These are phyloP conservation scores for Formica exsecta DNA, from an alignment of 1,140 invertebrate species.

Conservation along the genomic window DNA sequence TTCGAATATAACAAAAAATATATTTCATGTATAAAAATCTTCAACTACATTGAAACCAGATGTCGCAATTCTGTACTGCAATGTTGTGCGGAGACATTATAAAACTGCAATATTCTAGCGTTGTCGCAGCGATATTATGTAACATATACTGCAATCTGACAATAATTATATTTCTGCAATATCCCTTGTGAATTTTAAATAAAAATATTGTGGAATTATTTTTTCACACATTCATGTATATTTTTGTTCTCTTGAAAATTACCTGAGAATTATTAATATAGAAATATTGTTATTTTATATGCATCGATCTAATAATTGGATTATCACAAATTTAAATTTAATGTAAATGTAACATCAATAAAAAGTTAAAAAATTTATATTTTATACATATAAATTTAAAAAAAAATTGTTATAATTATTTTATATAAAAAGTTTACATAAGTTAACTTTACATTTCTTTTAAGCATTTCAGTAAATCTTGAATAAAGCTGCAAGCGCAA, in stretches of 20 bases:
- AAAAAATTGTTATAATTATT: slow-evolving; percentile 12
- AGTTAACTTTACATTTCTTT: background rate
- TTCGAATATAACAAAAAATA: background rate
- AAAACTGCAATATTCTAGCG: background rate
- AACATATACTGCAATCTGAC: background rate
- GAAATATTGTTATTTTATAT: background rate
- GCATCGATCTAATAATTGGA: background rate
- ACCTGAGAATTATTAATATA: background rate
- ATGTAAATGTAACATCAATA: background rate
- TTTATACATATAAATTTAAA: background rate
- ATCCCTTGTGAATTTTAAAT: background rate
- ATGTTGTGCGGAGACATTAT: background rate
- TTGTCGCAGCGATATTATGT: background rate
- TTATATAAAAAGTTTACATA: background rate
- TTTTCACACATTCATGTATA: background rate
- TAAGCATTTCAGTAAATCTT: slow-evolving; percentile 18
- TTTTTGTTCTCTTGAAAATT: background rate
- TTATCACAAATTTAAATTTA: slow-evolving; percentile 20
- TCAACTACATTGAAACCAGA: background rate
- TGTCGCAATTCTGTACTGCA: background rate
- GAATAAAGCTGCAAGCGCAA: background rate
- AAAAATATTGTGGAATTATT: background rate
- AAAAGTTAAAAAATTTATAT: background rate
- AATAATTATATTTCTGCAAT: background rate
- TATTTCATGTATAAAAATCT: slow-evolving; percentile 2